These are phyloP conservation scores for Corythornis madagascariensis DNA, from an alignment of 2,113 vertebrate genomes.

Conservation along the genomic window DNA sequence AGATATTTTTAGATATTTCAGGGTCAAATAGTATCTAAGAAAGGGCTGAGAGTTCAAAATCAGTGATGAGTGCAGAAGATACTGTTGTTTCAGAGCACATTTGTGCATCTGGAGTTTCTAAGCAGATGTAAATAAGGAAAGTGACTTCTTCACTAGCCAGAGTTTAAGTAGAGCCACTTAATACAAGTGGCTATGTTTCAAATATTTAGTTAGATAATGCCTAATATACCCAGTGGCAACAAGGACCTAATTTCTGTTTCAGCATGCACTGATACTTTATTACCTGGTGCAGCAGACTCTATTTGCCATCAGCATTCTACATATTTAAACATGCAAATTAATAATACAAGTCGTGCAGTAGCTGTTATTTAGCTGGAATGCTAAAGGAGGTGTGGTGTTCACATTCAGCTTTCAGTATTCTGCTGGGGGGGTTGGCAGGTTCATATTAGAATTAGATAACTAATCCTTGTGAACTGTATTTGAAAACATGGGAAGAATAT, in stretches of 20 bases:
- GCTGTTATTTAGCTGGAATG: neutral
- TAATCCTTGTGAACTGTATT: neutral
- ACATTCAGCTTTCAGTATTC: neutral
- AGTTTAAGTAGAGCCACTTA: neutral
- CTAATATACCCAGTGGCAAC: neutral
- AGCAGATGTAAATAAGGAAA: neutral
- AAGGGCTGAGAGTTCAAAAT: neutral
- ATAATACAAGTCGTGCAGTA: neutral
- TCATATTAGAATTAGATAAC: neutral
- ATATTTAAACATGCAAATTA: neutral
- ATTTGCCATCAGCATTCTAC: neutral
- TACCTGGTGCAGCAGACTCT: neutral
- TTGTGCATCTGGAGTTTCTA: neutral
- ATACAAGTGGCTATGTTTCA: neutral
- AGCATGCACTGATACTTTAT: neutral
- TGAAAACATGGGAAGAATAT: neutral
- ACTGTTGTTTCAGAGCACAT: neutral
- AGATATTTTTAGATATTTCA: neutral
- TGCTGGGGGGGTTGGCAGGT: neutral
- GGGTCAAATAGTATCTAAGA: neutral
- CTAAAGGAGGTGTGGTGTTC: neutral
- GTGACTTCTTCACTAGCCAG: neutral
- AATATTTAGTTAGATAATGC: neutral
- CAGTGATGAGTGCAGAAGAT: accelerated
- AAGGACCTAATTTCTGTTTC: neutral